Conservation (phyloP, 2,888 invertebrate genomes). For the Tetranychus truncatus region DNA sequence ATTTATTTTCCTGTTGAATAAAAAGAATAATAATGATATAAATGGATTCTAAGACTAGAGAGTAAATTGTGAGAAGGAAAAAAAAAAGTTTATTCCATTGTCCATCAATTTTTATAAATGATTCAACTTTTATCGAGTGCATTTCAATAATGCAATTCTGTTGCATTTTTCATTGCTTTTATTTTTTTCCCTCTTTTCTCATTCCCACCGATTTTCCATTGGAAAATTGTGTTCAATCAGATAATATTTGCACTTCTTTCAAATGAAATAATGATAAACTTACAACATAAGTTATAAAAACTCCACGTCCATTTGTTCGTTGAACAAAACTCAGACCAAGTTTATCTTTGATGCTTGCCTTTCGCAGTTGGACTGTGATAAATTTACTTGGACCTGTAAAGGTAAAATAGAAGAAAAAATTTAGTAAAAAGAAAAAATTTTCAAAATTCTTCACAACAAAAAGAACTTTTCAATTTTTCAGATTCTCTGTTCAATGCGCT, state of each 20-base stretch:
- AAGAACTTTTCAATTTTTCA: background rate
- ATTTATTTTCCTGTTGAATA: too few species aligned
- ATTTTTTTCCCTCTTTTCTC: background rate
- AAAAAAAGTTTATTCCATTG: background rate
- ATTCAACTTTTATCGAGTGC: too few species aligned
- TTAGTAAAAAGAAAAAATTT: background rate
- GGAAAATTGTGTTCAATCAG: background rate
- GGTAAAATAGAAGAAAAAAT: background rate
- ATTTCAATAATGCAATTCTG: too few species aligned
- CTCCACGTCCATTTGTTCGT: slow-evolving; percentile 28
- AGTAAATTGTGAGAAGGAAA: background rate
- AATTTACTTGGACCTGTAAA: slow-evolving; percentile 28
- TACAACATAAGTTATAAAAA: slow-evolving; percentile 30
- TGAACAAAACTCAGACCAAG: slow-evolving; percentile 29
- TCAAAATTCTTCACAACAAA: background rate
- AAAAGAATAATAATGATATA: background rate
- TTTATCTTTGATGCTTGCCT: slow-evolving; percentile 28
- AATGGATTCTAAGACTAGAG: background rate
- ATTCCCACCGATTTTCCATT: background rate
- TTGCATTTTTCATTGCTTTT: too few species aligned
- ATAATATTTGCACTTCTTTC: background rate
- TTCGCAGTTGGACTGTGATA: slow-evolving; percentile 29
- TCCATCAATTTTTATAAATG: too few species aligned
- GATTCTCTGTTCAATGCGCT: too few species aligned
- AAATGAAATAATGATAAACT: slow-evolving; percentile 14